phyloP scores from a whole-genome alignment of 2,113 vertebrate species.

The Tonatia bakeri region DNA sequence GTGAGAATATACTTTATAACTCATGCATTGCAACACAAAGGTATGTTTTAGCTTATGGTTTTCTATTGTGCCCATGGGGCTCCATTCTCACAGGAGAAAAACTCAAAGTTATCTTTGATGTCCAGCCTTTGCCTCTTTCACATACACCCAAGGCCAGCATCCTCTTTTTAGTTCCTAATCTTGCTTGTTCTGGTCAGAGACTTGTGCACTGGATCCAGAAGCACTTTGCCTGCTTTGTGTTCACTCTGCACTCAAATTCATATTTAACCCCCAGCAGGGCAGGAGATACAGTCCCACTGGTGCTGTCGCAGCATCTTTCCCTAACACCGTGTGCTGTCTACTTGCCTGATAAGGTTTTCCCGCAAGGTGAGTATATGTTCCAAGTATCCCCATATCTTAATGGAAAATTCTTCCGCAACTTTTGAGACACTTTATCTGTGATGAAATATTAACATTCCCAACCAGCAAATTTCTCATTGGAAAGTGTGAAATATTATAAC shows the following conservation, averaged over 20 bases:
- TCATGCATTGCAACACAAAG: not conserved
- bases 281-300: not conserved
- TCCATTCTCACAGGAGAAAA: not conserved
- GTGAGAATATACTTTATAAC: not conserved
- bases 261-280: not conserved
- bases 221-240: not conserved
- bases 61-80: not conserved
- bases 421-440: conserved; percentile 69
- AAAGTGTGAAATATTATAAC: conserved; percentile 59
- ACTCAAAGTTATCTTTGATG: not conserved
- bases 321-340: conserved; percentile 33
- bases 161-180: not conserved
- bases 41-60: not conserved
- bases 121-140: rapidly evolving
- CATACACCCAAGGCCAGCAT: not conserved
- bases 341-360: conserved; percentile 59
- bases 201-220: not conserved
- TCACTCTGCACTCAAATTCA: not conserved
- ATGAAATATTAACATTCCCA: conserved; percentile 73
- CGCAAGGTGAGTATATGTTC: conserved; percentile 45
- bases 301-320: conserved; percentile 9
- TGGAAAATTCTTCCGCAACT: conserved; percentile 72
- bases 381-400: conserved; percentile 76
- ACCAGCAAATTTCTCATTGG: conserved; percentile 42
- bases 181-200: not conserved